Evolutionary conservation across 2,888 invertebrate species (phyloP), one percentile per base, ranked within the genome.

Genomic region (Steinernema carpocapsae): DNA sequence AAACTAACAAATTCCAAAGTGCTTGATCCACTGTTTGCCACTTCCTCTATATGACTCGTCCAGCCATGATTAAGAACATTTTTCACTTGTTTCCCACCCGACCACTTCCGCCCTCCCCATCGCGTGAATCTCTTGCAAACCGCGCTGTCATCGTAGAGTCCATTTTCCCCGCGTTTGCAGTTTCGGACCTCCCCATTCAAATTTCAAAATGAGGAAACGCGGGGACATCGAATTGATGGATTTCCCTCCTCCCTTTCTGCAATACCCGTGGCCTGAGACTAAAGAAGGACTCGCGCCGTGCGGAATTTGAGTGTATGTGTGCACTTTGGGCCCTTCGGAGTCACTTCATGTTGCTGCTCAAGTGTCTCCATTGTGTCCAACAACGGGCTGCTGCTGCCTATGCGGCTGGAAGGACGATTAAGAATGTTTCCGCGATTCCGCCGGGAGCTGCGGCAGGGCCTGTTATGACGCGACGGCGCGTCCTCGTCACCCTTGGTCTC

Each of bases 281-380:
- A 43, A 43, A 43, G 43, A 22, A 22, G 10, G 12, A 10, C 22
- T 56, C 43, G n/a, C n/a, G n/a, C n/a, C n/a, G n/a, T n/a, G n/a
- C n/a, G n/a, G n/a, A n/a, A n/a, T n/a, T n/a, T n/a, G n/a, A n/a
- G 56, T 26, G 26, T 6, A 26, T 56, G 56, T 56, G 26, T 56
- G 56, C 56, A 56, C 56, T 56, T 26, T 6, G 56, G 22, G 56
- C 24, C 26, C 26, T 56, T 22, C 22, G 24, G 22, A 51, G 12
- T 51, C 56, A 56, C 56, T 56, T 56, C 56, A 56, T 56, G 56
- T 56, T 56, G 26, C 56, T 22, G 26, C 26, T 56, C 56, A 56
- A 56, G 56, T 26, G 56, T 24, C 12, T 51, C 26, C 56, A 56
- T 56, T 56, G 56, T 56, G 56, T 43, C 43, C 43, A n/a, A n/a